Evolutionary conservation across 2,888 invertebrate genomes (phyloP).

Genomic region (Kuschelorhynchus macadamiae): DNA sequence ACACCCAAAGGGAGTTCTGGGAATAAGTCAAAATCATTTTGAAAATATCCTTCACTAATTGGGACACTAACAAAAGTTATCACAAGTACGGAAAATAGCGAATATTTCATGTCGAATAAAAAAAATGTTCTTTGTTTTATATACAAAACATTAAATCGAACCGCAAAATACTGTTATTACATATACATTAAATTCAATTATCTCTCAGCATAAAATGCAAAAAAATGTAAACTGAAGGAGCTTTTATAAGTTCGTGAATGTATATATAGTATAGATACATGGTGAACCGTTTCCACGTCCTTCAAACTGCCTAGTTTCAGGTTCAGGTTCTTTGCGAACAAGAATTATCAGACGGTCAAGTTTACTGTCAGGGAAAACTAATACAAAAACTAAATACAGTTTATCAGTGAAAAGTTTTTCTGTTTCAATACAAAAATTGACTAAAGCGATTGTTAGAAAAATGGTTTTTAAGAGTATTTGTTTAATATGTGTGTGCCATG

Average conservation of each 20-base stretch:
- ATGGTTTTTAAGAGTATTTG: too few species aligned
- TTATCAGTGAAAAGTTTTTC: too few species aligned
- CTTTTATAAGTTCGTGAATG: slow-evolving; percentile 57
- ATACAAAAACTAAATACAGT: too few species aligned
- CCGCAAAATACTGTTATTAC: background rate
- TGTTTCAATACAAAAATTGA: too few species aligned
- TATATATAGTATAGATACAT: slow-evolving; percentile 24
- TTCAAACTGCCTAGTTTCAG: slow-evolving; percentile 19
- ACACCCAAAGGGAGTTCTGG: slow-evolving; percentile 55
- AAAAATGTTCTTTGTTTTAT: background rate
- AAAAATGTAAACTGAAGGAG: slow-evolving; percentile 50
- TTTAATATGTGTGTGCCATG: too few species aligned
- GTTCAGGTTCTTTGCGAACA: slow-evolving; percentile 22
- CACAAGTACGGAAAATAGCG: background rate
- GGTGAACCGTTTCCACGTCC: slow-evolving; percentile 31
- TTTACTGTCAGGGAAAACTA: slow-evolving; percentile 20
- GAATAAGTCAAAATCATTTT: slow-evolving; percentile 53
- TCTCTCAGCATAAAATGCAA: slow-evolving; percentile 13
- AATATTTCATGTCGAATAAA: slow-evolving; percentile 9
- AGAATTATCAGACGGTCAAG: slow-evolving; percentile 21
- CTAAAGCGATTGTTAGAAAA: too few species aligned
- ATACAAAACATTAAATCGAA: too few species aligned
- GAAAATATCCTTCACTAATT: slow-evolving; percentile 37
- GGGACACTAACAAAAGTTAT: slow-evolving; percentile 1
- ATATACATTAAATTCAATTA: slow-evolving; percentile 2